Conservation (phyloP, 1,140 invertebrate species). For the Drosophila albomicans region DNA sequence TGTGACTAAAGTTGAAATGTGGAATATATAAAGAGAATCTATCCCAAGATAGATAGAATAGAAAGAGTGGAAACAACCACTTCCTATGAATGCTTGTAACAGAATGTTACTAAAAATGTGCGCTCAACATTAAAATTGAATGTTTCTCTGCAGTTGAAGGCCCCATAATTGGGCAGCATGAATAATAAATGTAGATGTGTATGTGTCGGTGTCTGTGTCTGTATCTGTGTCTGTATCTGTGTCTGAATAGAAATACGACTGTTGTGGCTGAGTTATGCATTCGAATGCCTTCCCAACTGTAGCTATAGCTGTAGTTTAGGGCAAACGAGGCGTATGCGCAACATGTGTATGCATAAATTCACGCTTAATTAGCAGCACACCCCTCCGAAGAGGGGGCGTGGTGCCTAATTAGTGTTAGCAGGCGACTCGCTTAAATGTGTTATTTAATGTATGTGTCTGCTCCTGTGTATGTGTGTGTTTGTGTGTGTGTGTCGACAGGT, state of each 20-base stretch:
- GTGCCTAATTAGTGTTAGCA: conserved; percentile 63
- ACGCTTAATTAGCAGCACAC: conserved; percentile 72
- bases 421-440: conserved; percentile 57
- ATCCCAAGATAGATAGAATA: neutral
- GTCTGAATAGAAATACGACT: conserved; percentile 21
- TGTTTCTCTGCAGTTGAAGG: conserved; percentile 61
- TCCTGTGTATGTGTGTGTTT: neutral
- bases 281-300: conserved; percentile 47
- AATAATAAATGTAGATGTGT: conserved; percentile 58
- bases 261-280: conserved; percentile 24
- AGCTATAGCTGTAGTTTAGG: conserved; percentile 39
- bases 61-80: neutral
- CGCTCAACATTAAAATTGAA: conserved; percentile 55
- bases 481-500: neutral
- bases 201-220: neutral
- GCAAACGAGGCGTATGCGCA: conserved; percentile 76
- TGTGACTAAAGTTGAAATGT: neutral
- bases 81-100: neutral
- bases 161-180: conserved; percentile 64
- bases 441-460: conserved; percentile 42
- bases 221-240: conserved; percentile 1
- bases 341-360: conserved; percentile 80
- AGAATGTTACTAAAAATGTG: conserved; percentile 26
- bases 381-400: neutral
- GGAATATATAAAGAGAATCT: no score